phyloP scores from a whole-genome alignment of 2,113 vertebrate species.

The Miniopterus natalensis region DNA sequence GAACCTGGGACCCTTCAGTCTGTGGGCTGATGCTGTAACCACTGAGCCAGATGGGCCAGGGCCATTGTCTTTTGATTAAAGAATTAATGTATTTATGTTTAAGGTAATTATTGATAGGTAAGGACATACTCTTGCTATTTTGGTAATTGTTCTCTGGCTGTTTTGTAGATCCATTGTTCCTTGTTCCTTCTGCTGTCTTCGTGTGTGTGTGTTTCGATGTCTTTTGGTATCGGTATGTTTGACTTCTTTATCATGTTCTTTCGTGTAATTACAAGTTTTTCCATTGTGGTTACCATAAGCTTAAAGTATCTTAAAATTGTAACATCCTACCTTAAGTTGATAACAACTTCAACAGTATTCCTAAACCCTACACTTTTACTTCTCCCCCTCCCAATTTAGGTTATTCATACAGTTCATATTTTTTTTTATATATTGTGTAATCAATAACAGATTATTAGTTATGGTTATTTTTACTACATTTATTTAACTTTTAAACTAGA shows the following conservation, averaged over 20 bases:
- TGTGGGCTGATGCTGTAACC: no score
- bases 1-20: no score
- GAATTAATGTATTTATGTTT: not conserved
- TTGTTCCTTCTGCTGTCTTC: not conserved
- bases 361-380: slow-evolving; percentile 5
- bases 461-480: not conserved
- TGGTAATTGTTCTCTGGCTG: not conserved
- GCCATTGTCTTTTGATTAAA: not conserved
- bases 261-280: slow-evolving; percentile 21
- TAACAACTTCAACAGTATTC: not conserved
- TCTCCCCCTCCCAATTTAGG: not conserved
- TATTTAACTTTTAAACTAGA: not conserved
- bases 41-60: no score
- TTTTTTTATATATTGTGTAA: not conserved
- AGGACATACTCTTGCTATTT: slow-evolving; percentile 9
- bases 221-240: slow-evolving; percentile 19
- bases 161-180: not conserved
- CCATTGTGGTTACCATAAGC: not conserved
- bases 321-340: not conserved
- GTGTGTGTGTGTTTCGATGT: not conserved
- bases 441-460: not conserved
- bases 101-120: slow-evolving; percentile 1
- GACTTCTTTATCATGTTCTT: slow-evolving; percentile 16
- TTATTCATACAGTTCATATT: not conserved
- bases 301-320: not conserved